Percentiles rank a stretch among this genome's conserved stretches.
phyloP scores from a whole-genome alignment of 2,888 invertebrate genomes.

The Zygothrica quintamaculata region DNA sequence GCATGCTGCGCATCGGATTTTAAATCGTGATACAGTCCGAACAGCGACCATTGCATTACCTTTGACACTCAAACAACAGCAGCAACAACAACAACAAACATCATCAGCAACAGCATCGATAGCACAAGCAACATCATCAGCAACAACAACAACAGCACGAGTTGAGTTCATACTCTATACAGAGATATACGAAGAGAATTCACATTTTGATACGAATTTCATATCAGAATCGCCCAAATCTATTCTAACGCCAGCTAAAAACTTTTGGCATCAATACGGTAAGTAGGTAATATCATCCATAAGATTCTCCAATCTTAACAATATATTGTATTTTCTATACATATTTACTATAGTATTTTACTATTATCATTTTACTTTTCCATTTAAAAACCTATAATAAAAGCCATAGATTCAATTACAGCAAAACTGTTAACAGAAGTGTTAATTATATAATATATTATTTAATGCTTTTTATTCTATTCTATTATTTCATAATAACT shows the following conservation, averaged over 20 bases:
- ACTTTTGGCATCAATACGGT: slow-evolving; percentile 82
- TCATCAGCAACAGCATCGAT: slow-evolving; percentile 49
- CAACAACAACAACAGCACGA: slow-evolving; percentile 49
- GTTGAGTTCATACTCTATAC: slow-evolving; percentile 76
- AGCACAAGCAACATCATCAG: slow-evolving; percentile 41
- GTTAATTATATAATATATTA: too few species aligned
- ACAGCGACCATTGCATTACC: slow-evolving; percentile 70
- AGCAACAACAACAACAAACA: slow-evolving; percentile 39
- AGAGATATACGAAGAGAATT: slow-evolving; percentile 70
- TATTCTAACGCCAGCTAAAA: slow-evolving; percentile 36
- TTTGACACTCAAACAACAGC: slow-evolving; percentile 62
- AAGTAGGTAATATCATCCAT: slow-evolving; percentile 76
- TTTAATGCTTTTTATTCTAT: too few species aligned
- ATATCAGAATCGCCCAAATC: slow-evolving; percentile 19
- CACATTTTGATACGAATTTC: slow-evolving; percentile 34
- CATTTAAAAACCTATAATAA: too few species aligned
- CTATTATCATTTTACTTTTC: too few species aligned
- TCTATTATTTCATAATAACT: too few species aligned
- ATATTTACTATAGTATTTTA: too few species aligned
- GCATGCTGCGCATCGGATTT: slow-evolving; percentile 67
- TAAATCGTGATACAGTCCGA: slow-evolving; percentile 74
- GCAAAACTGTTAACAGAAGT: too few species aligned
- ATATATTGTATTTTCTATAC: slow-evolving; percentile 32
- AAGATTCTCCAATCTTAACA: too few species aligned
- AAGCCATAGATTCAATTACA: too few species aligned